Evolutionary conservation across 2,113 vertebrate species (phyloP).

Genomic region (Eurypyga helias): DNA sequence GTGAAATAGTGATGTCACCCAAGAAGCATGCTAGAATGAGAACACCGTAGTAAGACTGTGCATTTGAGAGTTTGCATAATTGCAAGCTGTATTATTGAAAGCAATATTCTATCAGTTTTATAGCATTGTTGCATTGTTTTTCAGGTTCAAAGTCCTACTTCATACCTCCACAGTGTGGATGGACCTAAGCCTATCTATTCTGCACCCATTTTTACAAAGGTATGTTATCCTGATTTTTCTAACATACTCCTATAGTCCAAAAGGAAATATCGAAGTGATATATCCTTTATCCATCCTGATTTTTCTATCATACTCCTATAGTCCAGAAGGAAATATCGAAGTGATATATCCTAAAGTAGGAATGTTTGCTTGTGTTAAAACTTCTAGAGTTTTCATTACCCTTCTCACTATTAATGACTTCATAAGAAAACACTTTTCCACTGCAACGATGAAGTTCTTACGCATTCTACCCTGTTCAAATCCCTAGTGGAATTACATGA

Average conservation of each 20-base stretch:
- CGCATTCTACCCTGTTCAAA: background rate
- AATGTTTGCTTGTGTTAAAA: background rate
- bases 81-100: background rate
- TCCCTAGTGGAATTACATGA: background rate
- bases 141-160: conserved; percentile 89
- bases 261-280: background rate
- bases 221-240: conserved; percentile 46
- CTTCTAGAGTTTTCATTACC: background rate
- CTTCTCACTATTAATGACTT: background rate
- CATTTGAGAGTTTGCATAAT: background rate
- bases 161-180: conserved; percentile 78
- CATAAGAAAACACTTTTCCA: background rate
- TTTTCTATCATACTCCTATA: background rate
- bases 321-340: background rate
- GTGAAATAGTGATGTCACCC: background rate
- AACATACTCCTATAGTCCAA: background rate
- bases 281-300: too few species aligned
- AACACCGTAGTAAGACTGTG: background rate
- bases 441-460: background rate
- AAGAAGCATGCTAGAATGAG: background rate
- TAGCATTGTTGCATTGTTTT: conserved; percentile 39
- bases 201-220: conserved; percentile 91
- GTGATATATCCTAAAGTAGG: background rate
- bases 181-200: conserved; percentile 65
- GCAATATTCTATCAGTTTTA: background rate